Conservation (phyloP, 2,113 vertebrate species). For the Thunnus thynnus region DNA sequence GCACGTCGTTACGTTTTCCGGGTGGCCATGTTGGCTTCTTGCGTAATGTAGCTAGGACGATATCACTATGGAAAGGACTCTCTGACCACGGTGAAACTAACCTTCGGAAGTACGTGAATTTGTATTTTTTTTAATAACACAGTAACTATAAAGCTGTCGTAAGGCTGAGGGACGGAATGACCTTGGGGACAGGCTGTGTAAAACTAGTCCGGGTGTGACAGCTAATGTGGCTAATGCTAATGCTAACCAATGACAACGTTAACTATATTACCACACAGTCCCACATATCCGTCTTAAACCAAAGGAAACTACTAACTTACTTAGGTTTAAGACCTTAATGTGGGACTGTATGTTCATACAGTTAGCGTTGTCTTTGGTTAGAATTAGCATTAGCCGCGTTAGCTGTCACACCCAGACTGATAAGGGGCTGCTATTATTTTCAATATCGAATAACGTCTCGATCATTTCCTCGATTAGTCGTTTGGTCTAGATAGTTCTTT, state of each 20-base stretch:
- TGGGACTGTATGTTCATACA: no score
- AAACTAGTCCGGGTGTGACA: no score
- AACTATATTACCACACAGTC: neutral
- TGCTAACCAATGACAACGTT: neutral
- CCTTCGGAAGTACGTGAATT: conserved; percentile 3
- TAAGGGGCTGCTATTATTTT: no score
- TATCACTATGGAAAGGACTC: neutral
- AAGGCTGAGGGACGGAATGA: neutral
- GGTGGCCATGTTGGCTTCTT: conserved; percentile 17
- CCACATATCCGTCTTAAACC: neutral
- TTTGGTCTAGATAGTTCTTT: no score
- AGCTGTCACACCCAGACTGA: conserved; percentile 19
- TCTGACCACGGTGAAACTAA: neutral
- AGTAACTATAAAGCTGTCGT: fast-evolving
- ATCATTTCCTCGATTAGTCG: no score
- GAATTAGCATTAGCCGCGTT: conserved; percentile 55
- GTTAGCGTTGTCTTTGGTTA: conserved; percentile 10
- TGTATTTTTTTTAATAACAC: no score
- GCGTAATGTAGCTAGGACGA: neutral
- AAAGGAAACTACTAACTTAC: no score
- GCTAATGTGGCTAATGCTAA: no score
- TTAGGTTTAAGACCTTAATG: no score
- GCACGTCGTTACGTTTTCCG: neutral
- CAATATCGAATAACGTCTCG: no score
- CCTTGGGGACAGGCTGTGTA: neutral